Percentiles rank a stretch among this genome's conserved stretches.
Evolutionary conservation across 2,113 vertebrate genomes (phyloP).

Genomic region (Neodontobutis hainanensis): DNA sequence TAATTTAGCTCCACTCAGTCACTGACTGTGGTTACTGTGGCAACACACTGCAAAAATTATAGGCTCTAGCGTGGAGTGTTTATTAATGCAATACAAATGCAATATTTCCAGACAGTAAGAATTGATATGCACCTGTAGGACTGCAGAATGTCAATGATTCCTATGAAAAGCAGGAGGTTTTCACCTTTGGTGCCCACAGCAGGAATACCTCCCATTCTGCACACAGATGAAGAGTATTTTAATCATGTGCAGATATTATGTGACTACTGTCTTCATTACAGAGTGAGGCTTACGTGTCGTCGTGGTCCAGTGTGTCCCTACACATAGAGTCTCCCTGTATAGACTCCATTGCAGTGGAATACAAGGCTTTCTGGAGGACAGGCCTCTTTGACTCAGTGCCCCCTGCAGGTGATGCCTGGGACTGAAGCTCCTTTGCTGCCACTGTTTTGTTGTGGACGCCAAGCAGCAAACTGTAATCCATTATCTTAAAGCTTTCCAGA

Average conservation of each 20-base stretch:
- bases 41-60: neutral
- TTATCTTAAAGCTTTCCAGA: conserved; percentile 98
- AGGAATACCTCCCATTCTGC: conserved; percentile 96
- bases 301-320: conserved; percentile 89
- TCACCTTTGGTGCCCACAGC: conserved; percentile 91
- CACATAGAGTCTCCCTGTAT: conserved; percentile 92
- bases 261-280: rapidly evolving
- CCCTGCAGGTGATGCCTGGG: conserved; percentile 83
- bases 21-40: conserved; percentile 20
- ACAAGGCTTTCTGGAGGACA: conserved; percentile 89
- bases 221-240: conserved; percentile 32
- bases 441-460: conserved; percentile 93
- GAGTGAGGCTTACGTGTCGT: conserved; percentile 85
- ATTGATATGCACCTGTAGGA: conserved; percentile 87
- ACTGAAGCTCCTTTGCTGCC: conserved; percentile 85
- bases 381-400: conserved; percentile 87
- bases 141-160: conserved; percentile 97
- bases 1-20: conserved; percentile 29
- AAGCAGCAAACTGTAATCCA: conserved; percentile 98
- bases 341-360: conserved; percentile 98
- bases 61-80: conserved; percentile 2
- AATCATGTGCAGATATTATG: neutral
- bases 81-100: neutral
- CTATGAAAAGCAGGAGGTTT: conserved; percentile 90
- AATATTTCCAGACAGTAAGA: neutral